These are phyloP conservation scores for Peromyscus eremicus DNA, from an alignment of 2,797 vertebrate species.

Conservation along the genomic window DNA sequence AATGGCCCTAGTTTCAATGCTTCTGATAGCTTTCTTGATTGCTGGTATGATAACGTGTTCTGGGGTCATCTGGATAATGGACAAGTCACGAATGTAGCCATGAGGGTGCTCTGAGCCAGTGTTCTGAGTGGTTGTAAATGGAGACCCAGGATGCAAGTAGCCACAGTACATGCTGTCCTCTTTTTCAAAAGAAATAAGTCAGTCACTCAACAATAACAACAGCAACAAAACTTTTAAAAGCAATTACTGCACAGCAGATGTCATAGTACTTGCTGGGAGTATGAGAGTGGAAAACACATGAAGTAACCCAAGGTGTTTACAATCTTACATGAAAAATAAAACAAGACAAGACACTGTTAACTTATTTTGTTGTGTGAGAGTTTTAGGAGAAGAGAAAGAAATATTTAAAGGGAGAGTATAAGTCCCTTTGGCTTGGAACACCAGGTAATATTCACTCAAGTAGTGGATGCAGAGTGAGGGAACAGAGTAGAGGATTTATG, in stretches of 20 bases:
- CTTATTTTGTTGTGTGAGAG: neutral
- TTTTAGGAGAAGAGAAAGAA: neutral
- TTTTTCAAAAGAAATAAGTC: neutral
- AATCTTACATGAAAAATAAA: conserved; percentile 32
- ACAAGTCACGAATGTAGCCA: neutral
- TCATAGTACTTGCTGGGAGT: neutral
- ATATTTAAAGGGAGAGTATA: neutral
- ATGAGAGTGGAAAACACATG: neutral
- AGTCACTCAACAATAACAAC: neutral
- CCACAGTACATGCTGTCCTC: neutral
- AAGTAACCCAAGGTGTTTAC: conserved; percentile 29
- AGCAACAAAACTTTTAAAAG: neutral
- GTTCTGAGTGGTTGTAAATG: neutral
- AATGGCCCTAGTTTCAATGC: neutral
- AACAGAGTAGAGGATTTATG: neutral
- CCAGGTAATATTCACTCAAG: neutral
- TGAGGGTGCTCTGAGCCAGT: neutral
- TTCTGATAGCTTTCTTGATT: neutral
- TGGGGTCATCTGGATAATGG: neutral
- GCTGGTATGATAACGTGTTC: neutral
- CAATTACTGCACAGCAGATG: neutral
- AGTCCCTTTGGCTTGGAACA: neutral
- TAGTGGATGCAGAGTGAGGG: neutral
- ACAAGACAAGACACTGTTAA: neutral
- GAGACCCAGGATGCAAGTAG: neutral